phyloP scores from a whole-genome alignment of 2,888 invertebrate species.

The Apamea anceps region DNA sequence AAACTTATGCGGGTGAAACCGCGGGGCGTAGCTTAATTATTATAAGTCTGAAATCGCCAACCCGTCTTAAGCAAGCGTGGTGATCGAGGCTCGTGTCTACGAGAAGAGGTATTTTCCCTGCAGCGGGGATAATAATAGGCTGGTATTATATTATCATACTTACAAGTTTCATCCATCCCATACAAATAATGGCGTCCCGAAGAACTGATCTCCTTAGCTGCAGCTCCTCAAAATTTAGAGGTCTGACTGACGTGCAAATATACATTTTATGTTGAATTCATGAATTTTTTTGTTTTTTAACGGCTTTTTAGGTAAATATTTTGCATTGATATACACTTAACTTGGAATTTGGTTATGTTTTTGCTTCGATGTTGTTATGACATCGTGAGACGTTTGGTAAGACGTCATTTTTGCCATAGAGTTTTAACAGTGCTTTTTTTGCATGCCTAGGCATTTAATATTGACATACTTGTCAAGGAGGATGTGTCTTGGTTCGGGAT shows the following conservation, averaged over 20 bases:
- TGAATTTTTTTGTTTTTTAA: background rate
- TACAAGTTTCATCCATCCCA: constrained; percentile 79
- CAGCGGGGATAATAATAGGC: background rate
- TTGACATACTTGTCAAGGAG: background rate
- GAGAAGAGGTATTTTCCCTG: background rate
- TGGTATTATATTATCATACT: constrained; percentile 60
- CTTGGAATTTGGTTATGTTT: constrained; percentile 43
- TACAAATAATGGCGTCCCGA: constrained; percentile 75
- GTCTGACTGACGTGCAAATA: constrained; percentile 60
- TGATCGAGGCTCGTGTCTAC: background rate
- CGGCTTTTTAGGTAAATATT: background rate
- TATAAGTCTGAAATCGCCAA: background rate
- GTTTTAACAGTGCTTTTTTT: background rate
- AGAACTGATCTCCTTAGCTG: constrained; percentile 68
- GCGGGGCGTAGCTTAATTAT: no score
- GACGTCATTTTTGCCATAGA: constrained; percentile 19
- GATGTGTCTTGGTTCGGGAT: no score
- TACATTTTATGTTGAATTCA: constrained; percentile 53
- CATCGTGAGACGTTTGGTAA: background rate
- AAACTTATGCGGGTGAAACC: no score
- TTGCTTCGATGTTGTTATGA: constrained; percentile 40
- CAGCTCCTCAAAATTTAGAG: constrained; percentile 64
- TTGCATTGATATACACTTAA: constrained; percentile 14
- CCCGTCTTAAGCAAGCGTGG: background rate
- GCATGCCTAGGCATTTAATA: background rate